Base-by-base conservation (phyloP, 2,888 invertebrate species). In the Zaprionus obscuricornis region DNA sequence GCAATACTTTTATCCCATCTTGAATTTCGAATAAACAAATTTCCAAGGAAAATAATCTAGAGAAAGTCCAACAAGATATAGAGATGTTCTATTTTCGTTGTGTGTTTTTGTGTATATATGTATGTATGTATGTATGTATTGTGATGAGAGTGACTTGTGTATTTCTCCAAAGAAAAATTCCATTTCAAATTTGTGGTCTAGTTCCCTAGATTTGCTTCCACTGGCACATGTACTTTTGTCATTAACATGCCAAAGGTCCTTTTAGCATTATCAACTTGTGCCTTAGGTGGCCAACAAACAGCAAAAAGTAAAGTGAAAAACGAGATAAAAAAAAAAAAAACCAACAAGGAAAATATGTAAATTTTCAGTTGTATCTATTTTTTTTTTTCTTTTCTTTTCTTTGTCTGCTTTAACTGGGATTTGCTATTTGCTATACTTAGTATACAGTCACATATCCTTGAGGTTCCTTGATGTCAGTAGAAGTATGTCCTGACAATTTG, bases 161-260 rank as follows among this genome's bases (percentile, higher is more conserved):
- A 8, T 8, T 36, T 27, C 26, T 18, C n/a, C n/a, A 16, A 36
- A 7, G 24, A 14, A 20, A 62, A 58, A 49, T 58, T 22, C 17
- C 66, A 49, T 13, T 50, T 49, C 47, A 45, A 10, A 47, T 60
- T 58, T 62, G 46, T 59, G 73, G 56, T 37, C 51, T 55, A 49
- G 45, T 24, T 11, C n/a, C 39, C 51, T 37, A 52, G 55, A 60
- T 59, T 43, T 60, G 45, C 49, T 13, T 40, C 45, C 27, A 29
- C 29, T 16, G 47, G 58, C 29, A 31, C 63, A 46, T 52, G 56
- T 60, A 60, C 72, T 47, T 73, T 54, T 79, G 64, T 79, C 84
- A 78, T 78, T 78, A 84, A 58, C 67, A 75, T 65, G 47, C 73
- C 56, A 79, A 82, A 67, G 77, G 73, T 67, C 50, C 57, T 60